Base-by-base conservation (phyloP, 2,797 vertebrate genomes). In the Xerus rutilus region DNA sequence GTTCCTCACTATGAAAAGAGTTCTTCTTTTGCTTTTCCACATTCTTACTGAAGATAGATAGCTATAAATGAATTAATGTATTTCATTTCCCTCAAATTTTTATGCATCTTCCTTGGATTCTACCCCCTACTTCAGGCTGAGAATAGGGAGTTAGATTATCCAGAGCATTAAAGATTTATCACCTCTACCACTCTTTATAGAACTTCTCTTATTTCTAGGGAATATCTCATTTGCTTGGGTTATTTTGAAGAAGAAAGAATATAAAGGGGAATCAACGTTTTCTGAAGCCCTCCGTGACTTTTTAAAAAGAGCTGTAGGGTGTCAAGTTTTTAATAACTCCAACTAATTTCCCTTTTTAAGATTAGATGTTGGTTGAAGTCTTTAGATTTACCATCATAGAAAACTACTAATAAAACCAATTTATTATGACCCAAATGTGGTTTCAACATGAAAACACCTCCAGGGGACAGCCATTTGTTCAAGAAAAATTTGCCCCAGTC, bases 281-380 rank as follows among this genome's bases (percentile, higher is more conserved):
- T 92, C 83, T 86, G 83, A 82, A 94, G 78, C 43, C 54, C 88
- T 96, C 81, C 73, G 86, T 86, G 70, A 97, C 32, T 69, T 94
- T 97, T 97, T 79, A 97, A 96, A 82, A 97, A 96, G 86, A 97
- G 70, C 74, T 32, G 17, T 87, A 94, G 28, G 89, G 95, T 96
- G 14, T 28, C 2, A 7, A 95, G 10, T 47, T 96, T 96, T 97
- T 97, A 96, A 91, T 93, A 95, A 97, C 65, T 89, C 18, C 79
- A 93, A 62, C 76, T 70, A 96, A 96, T 96, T 96, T 95, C n/a
- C 70, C 57, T 92, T 98, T 93, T 96, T 73, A 97, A 96, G 95
- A 87, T 88, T 47, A 45, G 15, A 4, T 87, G 88, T 93, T 85
- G 64, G 96, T 9, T 12, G 17, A 92, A 85, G 93, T 4, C 91